Conservation (phyloP, 2,888 invertebrate genomes). For the Exephanes ischioxanthus region DNA sequence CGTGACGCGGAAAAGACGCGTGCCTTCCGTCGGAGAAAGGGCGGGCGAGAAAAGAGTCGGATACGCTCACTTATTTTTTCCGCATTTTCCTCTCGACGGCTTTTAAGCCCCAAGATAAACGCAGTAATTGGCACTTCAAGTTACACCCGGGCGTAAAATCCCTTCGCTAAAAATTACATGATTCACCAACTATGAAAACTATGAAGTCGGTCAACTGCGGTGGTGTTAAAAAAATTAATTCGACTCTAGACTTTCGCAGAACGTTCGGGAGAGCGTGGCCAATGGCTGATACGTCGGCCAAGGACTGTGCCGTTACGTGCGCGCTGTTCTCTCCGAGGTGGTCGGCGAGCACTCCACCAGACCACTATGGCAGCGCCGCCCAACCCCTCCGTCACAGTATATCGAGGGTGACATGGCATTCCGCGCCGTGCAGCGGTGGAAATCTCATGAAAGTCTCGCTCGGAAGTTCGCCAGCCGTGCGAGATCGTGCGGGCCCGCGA, state of each 20-base stretch:
- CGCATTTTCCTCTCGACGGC: background rate
- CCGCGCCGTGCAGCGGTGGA: constrained; percentile 57
- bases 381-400: constrained; percentile 51
- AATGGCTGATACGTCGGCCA: background rate
- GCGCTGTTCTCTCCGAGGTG: constrained; percentile 18
- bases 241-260: background rate
- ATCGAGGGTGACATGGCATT: constrained; percentile 64
- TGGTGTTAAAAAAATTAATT: background rate
- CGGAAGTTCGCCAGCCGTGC: constrained; percentile 66
- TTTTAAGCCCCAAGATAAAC: background rate
- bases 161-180: background rate
- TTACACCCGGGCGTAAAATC: background rate
- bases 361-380: constrained; percentile 35
- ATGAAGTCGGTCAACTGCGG: background rate
- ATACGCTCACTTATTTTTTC: constrained; percentile 10
- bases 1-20: constrained; percentile 30
- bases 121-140: constrained; percentile 31
- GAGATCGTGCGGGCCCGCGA: constrained; percentile 55
- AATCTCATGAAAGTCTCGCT: constrained; percentile 68
- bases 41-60: background rate
- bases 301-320: background rate
- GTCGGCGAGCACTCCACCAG: constrained; percentile 40
- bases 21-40: constrained; percentile 28
- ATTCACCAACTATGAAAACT: too few relatives aligned
- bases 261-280: background rate